These are phyloP conservation scores for Columba livia DNA, from an alignment of 2,113 vertebrate genomes.

Conservation along the genomic window DNA sequence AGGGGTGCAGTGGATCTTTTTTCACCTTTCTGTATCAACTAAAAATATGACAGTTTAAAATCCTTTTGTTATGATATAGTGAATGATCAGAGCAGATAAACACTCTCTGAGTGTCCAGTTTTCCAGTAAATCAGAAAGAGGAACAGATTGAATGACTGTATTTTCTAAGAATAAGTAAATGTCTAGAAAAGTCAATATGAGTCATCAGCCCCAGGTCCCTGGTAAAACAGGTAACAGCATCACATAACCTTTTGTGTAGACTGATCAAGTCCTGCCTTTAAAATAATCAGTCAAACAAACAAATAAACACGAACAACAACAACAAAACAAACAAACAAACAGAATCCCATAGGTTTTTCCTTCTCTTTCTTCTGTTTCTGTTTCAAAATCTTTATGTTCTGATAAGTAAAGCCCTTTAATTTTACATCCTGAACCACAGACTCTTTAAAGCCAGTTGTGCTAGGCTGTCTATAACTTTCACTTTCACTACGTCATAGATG, in stretches of 20 bases:
- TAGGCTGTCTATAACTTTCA: not conserved
- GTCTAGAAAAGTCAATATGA: constrained; percentile 1
- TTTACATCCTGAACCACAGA: not conserved
- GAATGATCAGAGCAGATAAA: not conserved
- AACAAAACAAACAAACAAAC: no score
- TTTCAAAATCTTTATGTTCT: not conserved
- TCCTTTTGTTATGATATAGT: not conserved
- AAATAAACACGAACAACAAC: no score
- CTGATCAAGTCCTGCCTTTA: not conserved
- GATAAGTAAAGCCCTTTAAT: not conserved
- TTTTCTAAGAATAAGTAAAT: constrained; percentile 31
- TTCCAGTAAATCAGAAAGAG: not conserved
- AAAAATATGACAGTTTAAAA: not conserved
- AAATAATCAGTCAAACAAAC: not conserved
- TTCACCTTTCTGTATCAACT: not conserved
- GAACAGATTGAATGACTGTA: not conserved
- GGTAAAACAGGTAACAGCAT: not conserved
- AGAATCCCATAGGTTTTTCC: no score
- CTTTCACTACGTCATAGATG: not conserved
- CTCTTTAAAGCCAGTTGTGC: not conserved
- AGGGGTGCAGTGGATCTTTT: not conserved
- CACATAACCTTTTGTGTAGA: not conserved
- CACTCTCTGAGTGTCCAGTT: not conserved
- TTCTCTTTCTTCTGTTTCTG: not conserved
- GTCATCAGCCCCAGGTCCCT: not conserved